A percentile compares a stretch with the other conserved stretches of the same genome.
These are phyloP conservation scores for Laticauda laticaudata DNA, from an alignment of 2,113 vertebrate species.

Conservation along the genomic window DNA sequence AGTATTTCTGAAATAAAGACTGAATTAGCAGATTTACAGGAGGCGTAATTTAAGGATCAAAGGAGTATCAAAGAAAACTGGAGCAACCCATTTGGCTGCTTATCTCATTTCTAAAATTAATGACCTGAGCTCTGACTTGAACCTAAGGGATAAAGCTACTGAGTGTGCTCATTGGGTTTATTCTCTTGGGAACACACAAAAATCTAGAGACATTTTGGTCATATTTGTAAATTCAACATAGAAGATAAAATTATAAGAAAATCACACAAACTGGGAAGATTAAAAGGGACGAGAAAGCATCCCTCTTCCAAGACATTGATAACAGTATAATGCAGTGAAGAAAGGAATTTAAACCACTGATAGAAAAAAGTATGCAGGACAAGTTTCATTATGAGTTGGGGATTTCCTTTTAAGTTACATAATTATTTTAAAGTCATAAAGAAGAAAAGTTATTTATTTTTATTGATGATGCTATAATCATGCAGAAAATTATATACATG, in stretches of 20 bases:
- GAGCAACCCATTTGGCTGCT: neutral
- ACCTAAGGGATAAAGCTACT: neutral
- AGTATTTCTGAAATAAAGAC: neutral
- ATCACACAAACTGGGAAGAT: neutral
- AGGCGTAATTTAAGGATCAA: neutral
- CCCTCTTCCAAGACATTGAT: neutral
- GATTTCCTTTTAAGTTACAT: neutral
- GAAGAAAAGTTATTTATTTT: neutral
- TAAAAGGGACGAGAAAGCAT: neutral
- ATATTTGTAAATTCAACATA: neutral
- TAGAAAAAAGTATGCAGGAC: neutral
- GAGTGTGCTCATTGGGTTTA: neutral
- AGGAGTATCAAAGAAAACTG: neutral
- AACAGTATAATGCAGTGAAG: neutral
- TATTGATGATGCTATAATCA: neutral
- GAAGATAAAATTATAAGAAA: neutral
- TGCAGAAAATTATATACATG: neutral
- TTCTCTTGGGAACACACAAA: neutral
- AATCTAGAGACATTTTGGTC: neutral
- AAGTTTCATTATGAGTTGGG: neutral
- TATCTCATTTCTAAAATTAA: neutral
- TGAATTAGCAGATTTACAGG: neutral
- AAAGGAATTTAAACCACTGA: neutral
- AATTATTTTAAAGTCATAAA: neutral
- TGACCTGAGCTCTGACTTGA: neutral